Evolutionary conservation across 2,797 vertebrate species (phyloP).

Genomic region (Babyrousa celebensis): DNA sequence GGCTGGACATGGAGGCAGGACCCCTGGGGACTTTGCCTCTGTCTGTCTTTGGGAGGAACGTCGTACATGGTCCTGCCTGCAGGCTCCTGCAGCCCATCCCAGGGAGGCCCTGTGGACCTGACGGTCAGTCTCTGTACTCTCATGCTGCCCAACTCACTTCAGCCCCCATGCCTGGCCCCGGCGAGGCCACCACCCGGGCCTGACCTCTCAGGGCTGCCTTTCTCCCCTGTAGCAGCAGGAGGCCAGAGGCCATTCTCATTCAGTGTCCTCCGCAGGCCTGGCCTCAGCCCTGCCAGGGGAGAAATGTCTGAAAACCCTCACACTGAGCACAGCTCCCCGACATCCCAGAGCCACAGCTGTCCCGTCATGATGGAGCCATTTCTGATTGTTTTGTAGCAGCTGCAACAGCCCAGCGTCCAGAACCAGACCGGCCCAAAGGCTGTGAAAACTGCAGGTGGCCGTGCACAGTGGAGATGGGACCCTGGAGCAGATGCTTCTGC

Average conservation of each 20-base stretch:
- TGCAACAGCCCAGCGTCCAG: not conserved
- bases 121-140: not conserved
- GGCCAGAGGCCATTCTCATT: not conserved
- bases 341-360: accelerated
- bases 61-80: not conserved
- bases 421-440: not conserved
- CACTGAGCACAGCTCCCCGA: not conserved
- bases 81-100: not conserved
- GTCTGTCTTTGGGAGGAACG: not conserved
- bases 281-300: not conserved
- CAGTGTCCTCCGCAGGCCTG: not conserved
- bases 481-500: not conserved
- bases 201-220: not conserved
- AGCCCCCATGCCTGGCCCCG: not conserved
- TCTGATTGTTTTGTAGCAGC: no score
- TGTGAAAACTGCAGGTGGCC: not conserved
- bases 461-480: not conserved
- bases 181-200: accelerated
- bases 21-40: accelerated
- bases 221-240: not conserved
- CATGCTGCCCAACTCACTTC: no score
- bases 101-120: not conserved
- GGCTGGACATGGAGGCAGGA: not conserved
- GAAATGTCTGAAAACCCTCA: not conserved
- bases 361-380: not conserved